Evolutionary conservation across 2,113 vertebrate species (phyloP), one percentile per base, ranked within the genome.

Genomic region (Apus apus): DNA sequence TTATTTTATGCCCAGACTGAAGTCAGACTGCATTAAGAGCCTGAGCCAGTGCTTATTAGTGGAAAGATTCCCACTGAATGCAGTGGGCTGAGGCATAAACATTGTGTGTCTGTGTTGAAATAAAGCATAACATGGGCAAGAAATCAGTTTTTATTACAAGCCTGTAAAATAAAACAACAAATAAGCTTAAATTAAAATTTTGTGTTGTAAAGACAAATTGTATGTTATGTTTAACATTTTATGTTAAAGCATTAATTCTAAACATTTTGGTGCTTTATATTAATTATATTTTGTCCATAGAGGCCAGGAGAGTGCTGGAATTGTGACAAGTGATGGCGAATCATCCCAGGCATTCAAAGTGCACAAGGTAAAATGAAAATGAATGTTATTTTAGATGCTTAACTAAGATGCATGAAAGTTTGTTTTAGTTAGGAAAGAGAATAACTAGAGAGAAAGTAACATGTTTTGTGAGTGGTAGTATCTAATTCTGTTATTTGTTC

Each of bases 261-360:
- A 86, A 34, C 8, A 43, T 64, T 86, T 83, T 32, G 34, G 51
- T 74, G 22, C 8, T 73, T 88, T 56, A 77, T 57, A 7, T 64
- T 54, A 18, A 34, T 94, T 96, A 84, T 71, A 4, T 81, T 98
- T 61, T 95, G 40, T 96, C 92, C 87, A 19, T 67, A 99, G 99
- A 97, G 99, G 99, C 91, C 99, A 99, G 91, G 99, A 99, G 96
- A 99, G 99, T 70, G 99, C 99, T 67, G 99, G 99, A 73, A 98
- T 99, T 91, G 99, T 99, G 95, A 99, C 99, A 60, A 99, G 99
- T 95, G 98, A 99, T 98, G 99, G 99, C 83, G 98, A 97, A 78
- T 98, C 96, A 68, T 98, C 98, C 32, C 99, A 99, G 64, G 97
- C 98, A 54, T 99, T 99, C 96, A 98, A 97, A 95, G 94, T 98